Conservation (phyloP, 2,113 vertebrate genomes). For the Cyphomyrus plagiostoma region DNA sequence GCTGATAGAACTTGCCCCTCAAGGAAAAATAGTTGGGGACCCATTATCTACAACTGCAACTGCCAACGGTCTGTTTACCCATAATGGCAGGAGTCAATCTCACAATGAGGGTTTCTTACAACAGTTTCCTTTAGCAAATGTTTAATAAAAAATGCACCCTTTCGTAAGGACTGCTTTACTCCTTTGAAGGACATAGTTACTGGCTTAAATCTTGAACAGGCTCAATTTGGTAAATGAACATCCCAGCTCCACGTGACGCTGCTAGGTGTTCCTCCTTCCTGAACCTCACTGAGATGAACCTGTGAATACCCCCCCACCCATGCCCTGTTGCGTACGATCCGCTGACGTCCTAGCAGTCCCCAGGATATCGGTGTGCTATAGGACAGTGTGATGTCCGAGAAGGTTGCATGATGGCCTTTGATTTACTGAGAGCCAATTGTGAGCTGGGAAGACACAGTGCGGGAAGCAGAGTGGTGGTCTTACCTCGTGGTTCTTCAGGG, state of each 20-base stretch:
- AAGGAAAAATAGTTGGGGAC: background rate
- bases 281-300: background rate
- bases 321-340: background rate
- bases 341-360: background rate
- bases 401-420: background rate
- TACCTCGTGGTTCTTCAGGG: slow-evolving; percentile 57
- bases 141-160: background rate
- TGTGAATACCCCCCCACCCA: background rate
- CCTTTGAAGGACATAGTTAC: background rate
- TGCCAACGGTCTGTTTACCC: background rate
- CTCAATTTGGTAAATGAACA: background rate
- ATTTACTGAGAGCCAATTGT: background rate
- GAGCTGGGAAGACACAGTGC: background rate
- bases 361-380: background rate
- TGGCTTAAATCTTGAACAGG: background rate
- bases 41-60: background rate
- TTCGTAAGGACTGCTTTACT: background rate
- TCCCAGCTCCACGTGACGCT: background rate
- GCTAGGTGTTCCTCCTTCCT: background rate
- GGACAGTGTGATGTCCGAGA: background rate
- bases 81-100: background rate
- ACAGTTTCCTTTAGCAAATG: slow-evolving; percentile 1
- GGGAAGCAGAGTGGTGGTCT: slow-evolving; percentile 14
- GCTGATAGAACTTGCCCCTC: background rate
- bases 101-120: background rate